Evolutionary conservation across 2,113 vertebrate genomes (phyloP), one percentile per base, ranked within the genome.

Genomic region (Oriolus oriolus): DNA sequence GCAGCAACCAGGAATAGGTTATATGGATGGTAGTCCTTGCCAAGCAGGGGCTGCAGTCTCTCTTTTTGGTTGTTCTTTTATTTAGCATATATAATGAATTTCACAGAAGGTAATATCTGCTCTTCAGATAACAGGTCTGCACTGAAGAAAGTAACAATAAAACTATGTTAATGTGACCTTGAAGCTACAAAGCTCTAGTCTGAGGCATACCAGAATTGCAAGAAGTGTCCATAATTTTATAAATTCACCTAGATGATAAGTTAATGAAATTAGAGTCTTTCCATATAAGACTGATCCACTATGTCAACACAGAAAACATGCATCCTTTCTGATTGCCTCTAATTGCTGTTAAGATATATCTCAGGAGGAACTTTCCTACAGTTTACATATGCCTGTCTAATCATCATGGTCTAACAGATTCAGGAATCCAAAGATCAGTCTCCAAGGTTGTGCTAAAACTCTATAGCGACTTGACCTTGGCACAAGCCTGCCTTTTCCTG

Each of bases 351-450:
- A 74, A 66, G 27, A 28, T 60, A 4, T 28, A 56, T 45, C 27
- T 90, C 52, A 84, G 31, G 83, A 68, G 8, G 22, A 95, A 44
- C 52, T 74, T 95, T 81, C 31, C 24, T 90, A 30, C 1, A 3
- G 68, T 94, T 93, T 90, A 78, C n/a, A 68, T 42, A 68, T 28
- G 41, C 44, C 23, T 96, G 86, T 90, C 60, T 86, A 92, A 74
- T 27, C 1, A 5, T 59, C 76, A 37, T 37, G 52, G 22, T 87
- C 71, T 88, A 84, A 81, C 71, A 90, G 52, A 28, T 60, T 20
- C 69, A 95, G 50, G 87, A 95, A 81, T 68, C 24, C 63, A 84
- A 89, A 96, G 39, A 96, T 89, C 26, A 60, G 0, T 68, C 68
- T 66, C 76, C 4, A 2, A 92, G 76, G 92, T 71, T 92, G 56